Conservation (phyloP, 2,888 invertebrate species). For the Aspidiotus rigidus region DNA sequence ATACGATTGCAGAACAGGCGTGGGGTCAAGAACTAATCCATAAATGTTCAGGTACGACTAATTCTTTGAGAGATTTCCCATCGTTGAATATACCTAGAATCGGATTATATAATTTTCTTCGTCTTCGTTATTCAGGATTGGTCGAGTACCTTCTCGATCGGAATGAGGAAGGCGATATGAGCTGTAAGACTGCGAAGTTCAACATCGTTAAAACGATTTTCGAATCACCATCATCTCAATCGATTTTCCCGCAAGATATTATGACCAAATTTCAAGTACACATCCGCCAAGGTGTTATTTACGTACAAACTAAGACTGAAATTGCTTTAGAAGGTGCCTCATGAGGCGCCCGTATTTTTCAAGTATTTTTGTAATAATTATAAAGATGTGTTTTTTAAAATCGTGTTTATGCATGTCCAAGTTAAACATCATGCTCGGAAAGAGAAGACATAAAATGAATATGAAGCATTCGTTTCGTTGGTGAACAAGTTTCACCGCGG, state of each 20-base stretch:
- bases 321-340: constrained; percentile 59
- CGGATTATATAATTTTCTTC: constrained; percentile 11
- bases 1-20: constrained; percentile 56
- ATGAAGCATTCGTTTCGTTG: constrained; percentile 38
- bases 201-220: constrained; percentile 58
- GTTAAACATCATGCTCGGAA: no score
- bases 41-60: constrained; percentile 54
- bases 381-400: constrained; percentile 1
- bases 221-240: constrained; percentile 44
- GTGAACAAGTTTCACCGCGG: constrained; percentile 52
- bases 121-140: constrained; percentile 49
- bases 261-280: constrained; percentile 45
- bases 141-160: constrained; percentile 72
- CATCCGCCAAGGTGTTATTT: constrained; percentile 69
- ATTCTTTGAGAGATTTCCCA: constrained; percentile 3
- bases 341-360: background rate
- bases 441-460: background rate
- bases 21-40: constrained; percentile 74
- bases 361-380: background rate
- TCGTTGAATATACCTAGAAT: background rate
- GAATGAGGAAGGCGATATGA: constrained; percentile 57
- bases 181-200: constrained; percentile 65
- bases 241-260: constrained; percentile 52
- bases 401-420: background rate
- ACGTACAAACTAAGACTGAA: constrained; percentile 58